A percentile compares a stretch with the other conserved stretches of the same genome.
Conservation (phyloP, 2,797 vertebrate species). For the Bovichtus variegatus region DNA sequence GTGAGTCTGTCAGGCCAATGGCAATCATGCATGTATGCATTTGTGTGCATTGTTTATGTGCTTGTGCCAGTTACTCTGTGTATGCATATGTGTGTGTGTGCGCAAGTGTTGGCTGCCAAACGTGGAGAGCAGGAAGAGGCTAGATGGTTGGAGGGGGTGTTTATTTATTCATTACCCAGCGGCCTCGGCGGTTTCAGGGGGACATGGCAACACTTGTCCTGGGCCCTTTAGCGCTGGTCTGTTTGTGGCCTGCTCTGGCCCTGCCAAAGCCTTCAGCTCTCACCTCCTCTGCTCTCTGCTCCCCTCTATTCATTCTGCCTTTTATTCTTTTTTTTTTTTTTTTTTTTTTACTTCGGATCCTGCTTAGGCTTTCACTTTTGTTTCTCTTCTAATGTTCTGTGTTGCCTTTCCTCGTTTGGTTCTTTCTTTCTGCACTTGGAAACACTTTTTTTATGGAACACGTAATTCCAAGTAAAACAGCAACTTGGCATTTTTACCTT, state of each 20-base stretch:
- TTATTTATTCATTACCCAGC: conserved; percentile 89
- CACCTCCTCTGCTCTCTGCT: conserved; percentile 51
- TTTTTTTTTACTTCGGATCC: conserved; percentile 7
- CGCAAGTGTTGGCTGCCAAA: conserved; percentile 67
- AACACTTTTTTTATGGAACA: not conserved
- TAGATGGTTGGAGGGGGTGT: conserved; percentile 86
- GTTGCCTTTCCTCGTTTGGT: not conserved
- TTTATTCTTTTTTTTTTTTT: conserved; percentile 26
- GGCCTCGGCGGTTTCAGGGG: conserved; percentile 84
- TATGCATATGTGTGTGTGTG: conserved; percentile 33
- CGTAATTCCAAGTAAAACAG: rapidly evolving
- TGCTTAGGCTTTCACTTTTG: conserved; percentile 31
- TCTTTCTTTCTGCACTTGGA: conserved; percentile 9
- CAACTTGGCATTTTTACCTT: not conserved
- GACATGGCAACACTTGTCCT: conserved; percentile 85
- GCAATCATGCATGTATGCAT: conserved; percentile 74
- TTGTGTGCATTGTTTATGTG: conserved; percentile 68
- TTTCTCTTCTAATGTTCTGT: not conserved
- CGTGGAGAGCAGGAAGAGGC: conserved; percentile 76
- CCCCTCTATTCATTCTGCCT: conserved; percentile 30
- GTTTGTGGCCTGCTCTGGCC: conserved; percentile 73
- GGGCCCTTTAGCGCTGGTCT: conserved; percentile 76
- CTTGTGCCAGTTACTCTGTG: conserved; percentile 52
- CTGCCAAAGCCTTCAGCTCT: conserved; percentile 77
- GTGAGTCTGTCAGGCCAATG: conserved; percentile 59